Base-by-base conservation (phyloP, 2,797 vertebrate species). In the Enteromius viviparus region DNA sequence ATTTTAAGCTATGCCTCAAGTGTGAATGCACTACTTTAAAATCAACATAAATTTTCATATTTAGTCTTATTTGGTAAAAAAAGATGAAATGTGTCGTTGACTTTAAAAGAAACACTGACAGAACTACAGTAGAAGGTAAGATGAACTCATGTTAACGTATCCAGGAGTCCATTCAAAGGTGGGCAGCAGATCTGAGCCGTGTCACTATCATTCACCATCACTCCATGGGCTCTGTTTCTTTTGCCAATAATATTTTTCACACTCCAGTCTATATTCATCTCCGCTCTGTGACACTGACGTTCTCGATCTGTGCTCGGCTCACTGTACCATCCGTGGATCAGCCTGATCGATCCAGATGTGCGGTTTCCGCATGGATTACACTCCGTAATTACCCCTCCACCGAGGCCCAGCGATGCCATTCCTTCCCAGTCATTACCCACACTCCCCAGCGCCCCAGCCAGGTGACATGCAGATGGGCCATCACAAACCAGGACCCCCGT, bases 291-390 rank as follows among this genome's bases (percentile, higher is more conserved):
- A 64, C 37, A 15, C 17, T 32, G 42, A 76, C 15, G 26, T 14
- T 76, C 19, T 60, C 6, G 47, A 82, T 26, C 72, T 49, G 53
- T 34, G 77, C 75, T 86, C 87, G 86, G 82, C 78, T 86, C 87
- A 83, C 86, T 71, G 42, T 60, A 55, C 51, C 40, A 60, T 69
- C 78, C 40, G 14, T 12, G 68, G 76, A 89, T 93, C 91, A 90
- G 91, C 91, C 89, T 92, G 89, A 74, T 89, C 87, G 87, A 92
- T 95, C 94, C 94, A 95, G 95, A 95, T 96, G 95, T 95, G 94
- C 89, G 87, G 91, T 95, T 96, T 96, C 93, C 95, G 94, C 95
- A 94, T 95, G 94, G 92, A 91, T 95, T 95, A 90, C 92, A 92
- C 90, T 91, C 90, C 91, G 92, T 96, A 96, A 96, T 96, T 95